Conservation (phyloP, 2,797 vertebrate genomes). For the Florisuga fusca region DNA sequence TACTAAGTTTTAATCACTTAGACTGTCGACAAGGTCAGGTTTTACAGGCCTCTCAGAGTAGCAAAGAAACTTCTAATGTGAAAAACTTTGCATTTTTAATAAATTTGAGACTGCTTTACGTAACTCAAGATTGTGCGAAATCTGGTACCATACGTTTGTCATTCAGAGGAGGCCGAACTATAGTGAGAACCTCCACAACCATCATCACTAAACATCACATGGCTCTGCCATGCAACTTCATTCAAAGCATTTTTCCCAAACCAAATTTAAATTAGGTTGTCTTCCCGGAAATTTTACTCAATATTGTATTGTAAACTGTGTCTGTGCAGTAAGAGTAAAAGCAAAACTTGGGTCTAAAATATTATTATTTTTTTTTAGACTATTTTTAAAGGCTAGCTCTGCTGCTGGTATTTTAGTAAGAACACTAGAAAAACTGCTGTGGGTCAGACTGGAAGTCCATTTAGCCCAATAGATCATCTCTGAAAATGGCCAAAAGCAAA, state of each 20-base stretch:
- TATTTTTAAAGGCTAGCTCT: not conserved
- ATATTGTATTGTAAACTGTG: not conserved
- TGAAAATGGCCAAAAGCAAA: not conserved
- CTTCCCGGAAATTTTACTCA: not conserved
- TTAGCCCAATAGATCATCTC: not conserved
- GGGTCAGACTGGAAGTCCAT: not conserved
- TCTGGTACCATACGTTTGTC: not conserved
- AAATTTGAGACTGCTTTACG: not conserved
- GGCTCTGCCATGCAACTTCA: not conserved
- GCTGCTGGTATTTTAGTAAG: not conserved
- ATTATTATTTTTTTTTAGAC: fast-evolving
- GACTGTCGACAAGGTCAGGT: not conserved
- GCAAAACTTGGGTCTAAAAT: not conserved
- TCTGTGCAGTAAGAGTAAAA: not conserved
- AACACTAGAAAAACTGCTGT: not conserved
- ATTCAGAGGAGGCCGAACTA: not conserved
- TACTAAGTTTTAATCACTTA: not conserved
- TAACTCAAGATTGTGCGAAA: not conserved
- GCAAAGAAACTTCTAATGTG: not conserved
- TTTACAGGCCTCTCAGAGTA: not conserved
- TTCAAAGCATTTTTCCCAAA: not conserved
- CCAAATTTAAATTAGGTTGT: not conserved
- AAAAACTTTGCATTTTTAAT: not conserved
- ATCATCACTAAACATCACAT: not conserved
- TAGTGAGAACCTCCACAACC: not conserved